Percentiles rank a stretch among this genome's conserved stretches.
phyloP scores from a whole-genome alignment of 2,797 vertebrate species.

The Lophotriccus pileatus region DNA sequence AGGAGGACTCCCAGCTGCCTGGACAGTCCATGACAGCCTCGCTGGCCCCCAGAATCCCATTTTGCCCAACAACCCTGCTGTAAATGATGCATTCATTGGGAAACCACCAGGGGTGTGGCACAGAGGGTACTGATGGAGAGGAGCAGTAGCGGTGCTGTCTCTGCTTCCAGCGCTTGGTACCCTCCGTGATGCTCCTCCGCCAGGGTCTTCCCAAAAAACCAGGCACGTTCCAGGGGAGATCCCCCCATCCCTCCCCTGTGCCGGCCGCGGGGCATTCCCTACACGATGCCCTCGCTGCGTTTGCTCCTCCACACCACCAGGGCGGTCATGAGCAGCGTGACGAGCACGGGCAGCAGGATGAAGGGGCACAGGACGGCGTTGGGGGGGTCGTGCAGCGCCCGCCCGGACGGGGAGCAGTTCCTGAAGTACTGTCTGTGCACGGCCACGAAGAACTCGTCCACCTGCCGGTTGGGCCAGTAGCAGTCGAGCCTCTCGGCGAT shows the following conservation, averaged over 20 bases:
- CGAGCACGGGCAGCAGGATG: constrained; percentile 84
- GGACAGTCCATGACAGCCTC: neutral
- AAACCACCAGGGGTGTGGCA: accelerated
- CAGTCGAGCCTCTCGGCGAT: constrained; percentile 82
- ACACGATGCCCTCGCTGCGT: constrained; percentile 87
- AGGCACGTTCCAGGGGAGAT: accelerated
- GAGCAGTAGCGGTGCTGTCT: neutral
- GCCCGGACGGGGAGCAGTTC: constrained; percentile 84
- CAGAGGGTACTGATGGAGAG: accelerated
- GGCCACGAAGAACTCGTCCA: constrained; percentile 89
- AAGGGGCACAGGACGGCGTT: constrained; percentile 87
- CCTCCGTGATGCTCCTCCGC: neutral
- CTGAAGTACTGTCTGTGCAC: constrained; percentile 89
- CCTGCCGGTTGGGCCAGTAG: constrained; percentile 90
- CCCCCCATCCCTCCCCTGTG: neutral
- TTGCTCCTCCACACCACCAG: constrained; percentile 96
- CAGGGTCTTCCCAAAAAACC: neutral
- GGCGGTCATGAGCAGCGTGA: constrained; percentile 89
- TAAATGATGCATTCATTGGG: accelerated
- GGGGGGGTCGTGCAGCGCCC: constrained; percentile 86
- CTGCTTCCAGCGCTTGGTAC: neutral
- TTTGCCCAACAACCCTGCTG: accelerated
- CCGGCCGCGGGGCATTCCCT: neutral
- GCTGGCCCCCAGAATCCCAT: accelerated
- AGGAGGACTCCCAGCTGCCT: accelerated